These are phyloP conservation scores for Psylliodes chrysocephalus DNA, from an alignment of 2,888 invertebrate genomes.

Conservation along the genomic window DNA sequence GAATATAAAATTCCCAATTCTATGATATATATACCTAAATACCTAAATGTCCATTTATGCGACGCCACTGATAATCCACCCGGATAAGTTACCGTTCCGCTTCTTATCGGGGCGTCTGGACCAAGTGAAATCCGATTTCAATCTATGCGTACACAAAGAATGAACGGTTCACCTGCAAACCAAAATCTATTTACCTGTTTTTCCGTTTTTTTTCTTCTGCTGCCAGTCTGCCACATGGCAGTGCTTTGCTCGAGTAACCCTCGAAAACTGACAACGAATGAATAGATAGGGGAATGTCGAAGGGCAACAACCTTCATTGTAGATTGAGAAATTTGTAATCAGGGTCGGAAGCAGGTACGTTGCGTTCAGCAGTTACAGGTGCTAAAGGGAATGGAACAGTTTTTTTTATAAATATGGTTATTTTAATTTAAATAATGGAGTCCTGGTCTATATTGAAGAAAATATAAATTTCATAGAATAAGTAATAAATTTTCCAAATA, in stretches of 20 bases:
- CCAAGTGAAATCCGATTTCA: neutral
- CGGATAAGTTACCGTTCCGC: neutral
- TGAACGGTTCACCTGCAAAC: constrained; percentile 12
- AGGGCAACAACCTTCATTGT: constrained; percentile 18
- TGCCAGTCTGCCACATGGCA: constrained; percentile 7
- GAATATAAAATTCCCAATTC: too few relatives aligned
- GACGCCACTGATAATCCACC: too few relatives aligned
- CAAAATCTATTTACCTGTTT: constrained; percentile 19
- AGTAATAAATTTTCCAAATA: too few relatives aligned
- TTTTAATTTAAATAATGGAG: too few relatives aligned
- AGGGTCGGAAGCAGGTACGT: neutral
- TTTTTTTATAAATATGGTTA: too few relatives aligned
- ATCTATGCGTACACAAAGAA: neutral
- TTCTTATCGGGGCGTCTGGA: neutral
- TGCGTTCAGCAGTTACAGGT: too few relatives aligned
- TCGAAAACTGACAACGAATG: constrained; percentile 15
- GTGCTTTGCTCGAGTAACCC: constrained; percentile 16
- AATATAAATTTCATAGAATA: too few relatives aligned
- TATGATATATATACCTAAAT: too few relatives aligned
- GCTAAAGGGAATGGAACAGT: too few relatives aligned
- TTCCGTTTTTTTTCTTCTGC: neutral
- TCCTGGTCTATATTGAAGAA: neutral
- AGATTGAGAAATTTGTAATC: constrained; percentile 2
- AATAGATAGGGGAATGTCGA: constrained; percentile 13
- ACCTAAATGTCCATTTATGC: too few relatives aligned